phyloP scores from a whole-genome alignment of 2,888 invertebrate genomes.

The Pyrochroa serraticornis region DNA sequence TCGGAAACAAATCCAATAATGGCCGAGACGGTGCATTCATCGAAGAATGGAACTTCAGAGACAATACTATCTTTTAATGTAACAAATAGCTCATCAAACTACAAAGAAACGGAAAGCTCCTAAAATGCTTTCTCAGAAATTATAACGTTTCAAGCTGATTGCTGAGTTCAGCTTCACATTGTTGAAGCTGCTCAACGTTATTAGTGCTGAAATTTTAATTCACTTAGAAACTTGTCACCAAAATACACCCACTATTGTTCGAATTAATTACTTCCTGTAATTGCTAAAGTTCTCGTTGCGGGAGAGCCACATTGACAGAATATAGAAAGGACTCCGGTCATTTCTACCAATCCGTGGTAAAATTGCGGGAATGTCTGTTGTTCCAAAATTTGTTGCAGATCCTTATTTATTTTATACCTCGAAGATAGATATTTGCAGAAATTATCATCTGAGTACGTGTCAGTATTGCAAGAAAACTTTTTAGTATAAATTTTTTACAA shows the following conservation, averaged over 20 bases:
- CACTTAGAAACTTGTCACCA: background rate
- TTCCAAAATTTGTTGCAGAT: no score
- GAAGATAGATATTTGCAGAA: no score
- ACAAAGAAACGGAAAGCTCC: constrained; percentile 17
- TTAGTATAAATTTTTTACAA: no score
- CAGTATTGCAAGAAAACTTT: no score
- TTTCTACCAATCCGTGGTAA: no score
- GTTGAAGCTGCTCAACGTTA: constrained; percentile 9
- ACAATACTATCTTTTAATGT: constrained; percentile 21
- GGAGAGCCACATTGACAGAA: background rate
- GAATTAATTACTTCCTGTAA: constrained; percentile 8
- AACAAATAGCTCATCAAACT: constrained; percentile 24
- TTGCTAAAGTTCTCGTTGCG: background rate
- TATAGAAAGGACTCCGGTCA: no score
- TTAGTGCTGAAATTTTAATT: constrained; percentile 10
- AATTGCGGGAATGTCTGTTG: no score
- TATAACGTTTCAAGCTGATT: constrained; percentile 23
- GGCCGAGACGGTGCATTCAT: constrained; percentile 6
- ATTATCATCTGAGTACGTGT: no score
- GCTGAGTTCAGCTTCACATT: background rate
- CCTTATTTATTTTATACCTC: no score
- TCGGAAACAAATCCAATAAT: constrained; percentile 10
- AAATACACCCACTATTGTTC: constrained; percentile 5
- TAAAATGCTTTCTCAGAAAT: constrained; percentile 21
- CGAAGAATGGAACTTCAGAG: constrained; percentile 13